Base-by-base conservation (phyloP, 2,797 vertebrate species). In the Macroramphosus scolopax region DNA sequence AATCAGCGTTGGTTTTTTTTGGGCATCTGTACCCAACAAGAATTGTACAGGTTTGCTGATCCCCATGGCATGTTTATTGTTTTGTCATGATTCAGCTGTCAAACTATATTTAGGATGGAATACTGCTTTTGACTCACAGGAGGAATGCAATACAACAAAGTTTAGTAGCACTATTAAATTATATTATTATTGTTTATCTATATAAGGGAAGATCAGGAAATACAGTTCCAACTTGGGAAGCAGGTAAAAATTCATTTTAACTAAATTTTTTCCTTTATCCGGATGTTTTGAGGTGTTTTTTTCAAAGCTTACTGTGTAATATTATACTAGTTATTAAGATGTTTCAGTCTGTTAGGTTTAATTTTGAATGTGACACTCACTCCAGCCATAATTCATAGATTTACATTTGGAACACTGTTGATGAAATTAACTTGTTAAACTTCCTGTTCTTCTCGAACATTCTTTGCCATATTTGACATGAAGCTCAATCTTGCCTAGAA, bases 1-100 rank as follows among this genome's bases (percentile, higher is more conserved):
- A 72, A 63, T 76, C 77, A 68, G 12, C 4, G 13, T 16, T 37
- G 34, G 36, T 17, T 11, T 22, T 36, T 14, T 22, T 22, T 22
- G 56, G 45, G 24, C 26, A 31, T 20, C 45, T 63, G 46, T 40
- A 53, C 5, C 35, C 46, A 6, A 44, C 18, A 34, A 37, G 15
- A 44, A n/a, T n/a, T n/a, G n/a, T n/a, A n/a, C n/a, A n/a, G n/a
- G n/a, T n/a, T n/a, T n/a, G n/a, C n/a, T 18, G 8, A 49, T 52
- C 31, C 32, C 6, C 5, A 12, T 18, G 33, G 20, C 5, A 41
- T 24, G 22, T 34, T 20, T 17, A 7, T 18, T 47, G 46, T 39
- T 10, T 49, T 32, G 18, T 10, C 34, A 20, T n/a, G 52, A 62
- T 7, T 56, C 53, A 47, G 36, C 32, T 32, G 37, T 53, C 58